These are phyloP conservation scores for Phengaris arion DNA, from an alignment of 2,888 invertebrate species.

Conservation along the genomic window DNA sequence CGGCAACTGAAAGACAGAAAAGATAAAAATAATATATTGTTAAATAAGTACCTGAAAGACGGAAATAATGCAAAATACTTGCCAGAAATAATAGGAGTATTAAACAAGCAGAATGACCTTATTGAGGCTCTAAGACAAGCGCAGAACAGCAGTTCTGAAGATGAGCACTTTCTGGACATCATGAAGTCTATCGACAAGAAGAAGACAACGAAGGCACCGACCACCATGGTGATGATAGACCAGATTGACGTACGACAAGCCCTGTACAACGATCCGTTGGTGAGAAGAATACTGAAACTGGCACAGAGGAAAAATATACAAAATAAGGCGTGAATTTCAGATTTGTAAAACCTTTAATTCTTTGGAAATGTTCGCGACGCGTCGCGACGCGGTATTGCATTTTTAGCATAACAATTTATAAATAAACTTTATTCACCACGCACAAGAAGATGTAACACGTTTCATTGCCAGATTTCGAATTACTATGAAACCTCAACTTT, in stretches of 20 bases:
- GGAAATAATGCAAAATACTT: background rate
- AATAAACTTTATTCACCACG: no score
- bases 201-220: slow-evolving; percentile 21
- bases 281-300: slow-evolving; percentile 55
- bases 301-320: slow-evolving; percentile 45
- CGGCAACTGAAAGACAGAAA: background rate
- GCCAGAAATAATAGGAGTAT: background rate
- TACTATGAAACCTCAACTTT: no score
- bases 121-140: background rate
- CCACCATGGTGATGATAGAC: slow-evolving; percentile 46
- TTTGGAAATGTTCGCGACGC: no score
- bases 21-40: background rate
- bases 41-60: background rate
- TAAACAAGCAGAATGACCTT: background rate
- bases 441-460: no score
- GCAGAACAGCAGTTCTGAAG: background rate
- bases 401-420: no score
- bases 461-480: no score
- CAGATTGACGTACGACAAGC: slow-evolving; percentile 51
- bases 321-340: background rate
- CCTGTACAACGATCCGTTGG: slow-evolving; percentile 51
- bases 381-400: no score
- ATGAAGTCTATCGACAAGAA: slow-evolving; percentile 22
- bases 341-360: no score
- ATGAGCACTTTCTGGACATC: slow-evolving; percentile 23